phyloP scores from a whole-genome alignment of 2,113 vertebrate species.

The Uria lomvia region DNA sequence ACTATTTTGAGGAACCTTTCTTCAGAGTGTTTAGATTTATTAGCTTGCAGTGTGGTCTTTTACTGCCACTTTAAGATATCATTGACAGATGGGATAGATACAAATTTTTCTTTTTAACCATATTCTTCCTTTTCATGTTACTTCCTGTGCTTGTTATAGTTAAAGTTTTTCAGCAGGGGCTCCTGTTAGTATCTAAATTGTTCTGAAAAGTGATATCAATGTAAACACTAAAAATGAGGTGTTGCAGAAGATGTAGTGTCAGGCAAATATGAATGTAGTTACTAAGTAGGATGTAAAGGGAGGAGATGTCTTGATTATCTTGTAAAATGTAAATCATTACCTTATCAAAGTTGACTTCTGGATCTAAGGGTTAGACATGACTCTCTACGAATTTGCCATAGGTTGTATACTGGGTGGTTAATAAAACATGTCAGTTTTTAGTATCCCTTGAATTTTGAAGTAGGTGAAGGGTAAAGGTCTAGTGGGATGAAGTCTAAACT shows the following conservation, averaged over 20 bases:
- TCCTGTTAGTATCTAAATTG: neutral
- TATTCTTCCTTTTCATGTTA: neutral
- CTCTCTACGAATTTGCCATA: neutral
- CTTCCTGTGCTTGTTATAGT: neutral
- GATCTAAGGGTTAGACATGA: neutral
- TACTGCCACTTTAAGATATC: neutral
- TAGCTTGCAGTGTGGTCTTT: neutral
- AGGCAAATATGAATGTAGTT: neutral
- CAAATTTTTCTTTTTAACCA: neutral
- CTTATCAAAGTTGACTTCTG: neutral
- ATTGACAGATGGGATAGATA: neutral
- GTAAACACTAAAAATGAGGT: neutral
- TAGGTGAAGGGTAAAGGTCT: neutral
- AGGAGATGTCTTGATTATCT: neutral
- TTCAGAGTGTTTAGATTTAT: neutral
- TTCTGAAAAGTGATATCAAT: neutral
- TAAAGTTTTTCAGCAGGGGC: neutral
- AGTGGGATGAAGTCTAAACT: neutral
- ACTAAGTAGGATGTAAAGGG: neutral
- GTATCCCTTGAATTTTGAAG: neutral
- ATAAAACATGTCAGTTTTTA: neutral
- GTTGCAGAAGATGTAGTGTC: neutral
- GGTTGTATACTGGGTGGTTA: neutral
- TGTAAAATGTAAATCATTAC: neutral
- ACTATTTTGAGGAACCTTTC: neutral